These are phyloP conservation scores for Thunnus maccoyii DNA, from an alignment of 2,113 vertebrate genomes.

Conservation along the genomic window DNA sequence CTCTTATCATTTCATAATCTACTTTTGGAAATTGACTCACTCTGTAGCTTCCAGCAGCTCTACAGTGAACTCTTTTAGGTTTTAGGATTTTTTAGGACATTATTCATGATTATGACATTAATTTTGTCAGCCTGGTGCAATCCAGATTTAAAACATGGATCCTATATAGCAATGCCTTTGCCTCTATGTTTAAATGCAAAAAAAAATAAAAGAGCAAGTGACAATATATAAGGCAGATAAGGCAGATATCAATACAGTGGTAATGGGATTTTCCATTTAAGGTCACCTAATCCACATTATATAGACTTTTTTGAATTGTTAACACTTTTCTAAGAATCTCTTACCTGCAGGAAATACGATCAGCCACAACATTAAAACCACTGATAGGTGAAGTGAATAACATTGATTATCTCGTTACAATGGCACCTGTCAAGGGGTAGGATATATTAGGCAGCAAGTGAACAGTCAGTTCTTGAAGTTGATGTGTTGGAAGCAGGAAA, in stretches of 20 bases:
- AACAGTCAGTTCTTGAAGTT: no score
- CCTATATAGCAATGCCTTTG: not conserved
- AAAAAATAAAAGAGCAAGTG: not conserved
- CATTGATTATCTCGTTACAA: no score
- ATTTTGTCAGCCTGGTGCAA: not conserved
- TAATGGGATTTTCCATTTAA: not conserved
- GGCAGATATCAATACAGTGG: not conserved
- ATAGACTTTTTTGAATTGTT: not conserved
- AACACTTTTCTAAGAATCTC: not conserved
- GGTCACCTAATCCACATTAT: slow-evolving; percentile 8
- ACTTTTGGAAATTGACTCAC: slow-evolving; percentile 55
- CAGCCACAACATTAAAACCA: no score
- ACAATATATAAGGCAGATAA: not conserved
- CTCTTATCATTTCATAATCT: slow-evolving; percentile 54
- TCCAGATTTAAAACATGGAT: slow-evolving; percentile 1
- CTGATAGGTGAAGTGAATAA: no score
- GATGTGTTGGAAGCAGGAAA: no score
- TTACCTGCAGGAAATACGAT: not conserved
- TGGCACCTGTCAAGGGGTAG: no score
- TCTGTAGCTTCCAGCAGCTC: slow-evolving; percentile 19
- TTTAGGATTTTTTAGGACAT: slow-evolving; percentile 17
- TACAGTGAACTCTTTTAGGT: slow-evolving; percentile 12
- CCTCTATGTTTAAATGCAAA: not conserved
- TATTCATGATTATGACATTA: slow-evolving; percentile 24
- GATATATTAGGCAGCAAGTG: no score